Base-by-base conservation (phyloP, 37 sponge, comb jelly and placozoan species). In the Tethya wilhelma region DNA sequence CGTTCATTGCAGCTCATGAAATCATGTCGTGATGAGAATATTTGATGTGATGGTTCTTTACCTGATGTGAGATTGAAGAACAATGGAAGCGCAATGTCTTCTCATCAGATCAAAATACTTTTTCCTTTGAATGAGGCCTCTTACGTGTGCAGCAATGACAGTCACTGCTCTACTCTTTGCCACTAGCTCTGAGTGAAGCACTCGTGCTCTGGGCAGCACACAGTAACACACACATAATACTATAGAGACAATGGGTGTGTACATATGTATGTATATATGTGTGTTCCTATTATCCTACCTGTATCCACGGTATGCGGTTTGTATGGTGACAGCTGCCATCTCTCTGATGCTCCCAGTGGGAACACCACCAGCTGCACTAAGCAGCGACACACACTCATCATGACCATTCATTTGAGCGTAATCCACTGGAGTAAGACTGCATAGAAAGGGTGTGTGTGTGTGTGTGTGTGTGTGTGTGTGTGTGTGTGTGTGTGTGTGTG, bases 361-460 rank as follows among this genome's bases (percentile, higher is more conserved):
- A 11, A 87, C 43, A 26, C 78, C 93, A 34, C 93, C 93, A 4
- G 46, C 62, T 41, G 29, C 49, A 9, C 9, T 49, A 45, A 92
- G 57, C 23, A 80, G 30, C 4, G 75, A 73, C 34, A 74, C 78
- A 74, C 89, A 92, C 14, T 66, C 64, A 0, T 30, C 7, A 33
- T 92, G 84, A 38, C 44, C 39, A 32, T 80, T 40, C 25, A 75
- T 37, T 38, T 22, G 23, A 42, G 93, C 93, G 53, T 84, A 79
- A 64, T 92, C 93, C 73, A 92, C 31, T 23, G 93, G 78, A 65
- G 93, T 92, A 45, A 60, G 65, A 49, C 91, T 90, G 42, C 0
- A 33, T 28, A 67, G 26, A 25, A 44, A 40, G 2, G 44, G n/a
- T n/a, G n/a, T n/a, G n/a, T n/a, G n/a, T n/a, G n/a, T n/a, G n/a